These are phyloP conservation scores for Zaprionus lineosus DNA, from an alignment of 2,888 invertebrate genomes.

Conservation along the genomic window DNA sequence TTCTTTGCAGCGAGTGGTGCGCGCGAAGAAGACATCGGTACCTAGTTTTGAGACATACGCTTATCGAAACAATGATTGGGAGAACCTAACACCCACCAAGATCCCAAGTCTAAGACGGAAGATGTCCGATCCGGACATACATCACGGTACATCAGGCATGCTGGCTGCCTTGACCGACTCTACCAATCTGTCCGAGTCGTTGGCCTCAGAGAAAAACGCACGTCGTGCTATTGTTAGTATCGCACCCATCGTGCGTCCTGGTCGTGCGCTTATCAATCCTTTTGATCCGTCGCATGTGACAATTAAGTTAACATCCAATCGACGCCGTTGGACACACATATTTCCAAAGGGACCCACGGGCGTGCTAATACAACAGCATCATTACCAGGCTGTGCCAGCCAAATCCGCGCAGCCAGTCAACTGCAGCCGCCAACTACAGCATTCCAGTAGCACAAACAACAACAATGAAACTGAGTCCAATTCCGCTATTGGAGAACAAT, in stretches of 20 bases:
- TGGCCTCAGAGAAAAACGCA: conserved; percentile 81
- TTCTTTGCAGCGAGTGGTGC: conserved; percentile 86
- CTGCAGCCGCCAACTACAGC: conserved; percentile 30
- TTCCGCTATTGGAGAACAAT: conserved; percentile 77
- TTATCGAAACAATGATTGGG: conserved; percentile 80
- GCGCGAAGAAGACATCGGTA: conserved; percentile 90
- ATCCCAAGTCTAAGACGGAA: conserved; percentile 86
- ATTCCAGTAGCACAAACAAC: conserved; percentile 30
- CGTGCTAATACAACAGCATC: conserved; percentile 95
- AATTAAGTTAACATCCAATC: conserved; percentile 96
- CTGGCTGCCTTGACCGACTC: conserved; percentile 82
- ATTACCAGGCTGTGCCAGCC: conserved; percentile 91
- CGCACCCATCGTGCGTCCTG: conserved; percentile 87
- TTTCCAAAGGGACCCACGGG: conserved; percentile 98
- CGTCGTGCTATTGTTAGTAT: conserved; percentile 81
- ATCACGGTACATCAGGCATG: conserved; percentile 87
- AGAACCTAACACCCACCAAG: conserved; percentile 83
- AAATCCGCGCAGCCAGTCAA: too few species aligned
- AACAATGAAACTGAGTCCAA: conserved; percentile 60
- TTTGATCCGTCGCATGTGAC: conserved; percentile 99
- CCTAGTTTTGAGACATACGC: conserved; percentile 86
- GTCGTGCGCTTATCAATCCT: conserved; percentile 96
- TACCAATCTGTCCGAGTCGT: conserved; percentile 80
- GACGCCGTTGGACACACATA: conserved; percentile 98
- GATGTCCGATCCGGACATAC: conserved; percentile 94